phyloP scores from a whole-genome alignment of 2,113 vertebrate species.

The Spizaetus ornatus region DNA sequence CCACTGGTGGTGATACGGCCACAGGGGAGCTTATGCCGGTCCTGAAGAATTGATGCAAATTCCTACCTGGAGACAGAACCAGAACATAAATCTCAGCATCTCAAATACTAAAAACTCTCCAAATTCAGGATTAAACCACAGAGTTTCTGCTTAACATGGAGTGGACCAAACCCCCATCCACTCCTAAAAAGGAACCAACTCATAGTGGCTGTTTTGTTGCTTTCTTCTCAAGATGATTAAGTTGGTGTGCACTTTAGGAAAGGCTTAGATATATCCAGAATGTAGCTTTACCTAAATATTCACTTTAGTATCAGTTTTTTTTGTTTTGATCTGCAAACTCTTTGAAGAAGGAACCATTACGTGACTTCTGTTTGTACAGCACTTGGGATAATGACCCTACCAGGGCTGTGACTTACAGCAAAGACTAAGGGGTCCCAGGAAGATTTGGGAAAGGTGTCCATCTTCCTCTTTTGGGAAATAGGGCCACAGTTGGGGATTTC shows the following conservation, averaged over 20 bases:
- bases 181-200: not conserved
- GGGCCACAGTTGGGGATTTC: not conserved
- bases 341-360: not conserved
- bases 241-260: not conserved
- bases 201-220: not conserved
- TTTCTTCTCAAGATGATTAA: not conserved
- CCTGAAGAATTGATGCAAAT: not conserved
- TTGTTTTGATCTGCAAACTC: not conserved
- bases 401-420: not conserved
- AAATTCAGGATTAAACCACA: not conserved
- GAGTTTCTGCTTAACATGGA: not conserved
- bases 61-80: not conserved
- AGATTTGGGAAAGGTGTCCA: not conserved
- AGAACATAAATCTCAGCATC: not conserved
- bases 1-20: not conserved
- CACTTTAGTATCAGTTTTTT: not conserved
- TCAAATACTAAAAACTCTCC: not conserved
- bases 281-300: not conserved
- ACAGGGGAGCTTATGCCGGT: not conserved
- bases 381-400: not conserved
- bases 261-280: not conserved
- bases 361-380: not conserved
- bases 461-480: not conserved
- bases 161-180: not conserved
- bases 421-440: not conserved